Conservation (phyloP, 2,113 vertebrate species). For the Poecilia latipinna region DNA sequence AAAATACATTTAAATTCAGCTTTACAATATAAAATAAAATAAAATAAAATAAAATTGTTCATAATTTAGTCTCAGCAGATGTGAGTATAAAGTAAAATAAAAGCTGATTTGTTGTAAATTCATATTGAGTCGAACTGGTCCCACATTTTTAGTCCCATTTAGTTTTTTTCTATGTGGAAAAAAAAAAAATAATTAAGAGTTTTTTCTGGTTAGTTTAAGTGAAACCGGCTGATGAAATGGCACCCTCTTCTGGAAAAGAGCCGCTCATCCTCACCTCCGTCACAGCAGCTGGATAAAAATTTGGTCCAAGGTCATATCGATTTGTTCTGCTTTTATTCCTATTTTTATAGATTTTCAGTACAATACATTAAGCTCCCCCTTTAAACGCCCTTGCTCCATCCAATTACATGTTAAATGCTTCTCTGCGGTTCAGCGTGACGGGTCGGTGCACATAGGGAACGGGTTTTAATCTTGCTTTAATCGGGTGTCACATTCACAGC, state of each 20-base stretch:
- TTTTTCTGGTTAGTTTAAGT: background rate
- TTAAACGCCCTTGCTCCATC: constrained; percentile 54
- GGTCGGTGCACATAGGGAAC: constrained; percentile 36
- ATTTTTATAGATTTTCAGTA: constrained; percentile 44
- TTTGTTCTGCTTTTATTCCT: constrained; percentile 49
- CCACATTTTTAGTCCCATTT: no score
- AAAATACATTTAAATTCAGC: no score
- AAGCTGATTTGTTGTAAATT: no score
- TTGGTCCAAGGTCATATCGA: constrained; percentile 57
- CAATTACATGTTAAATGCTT: constrained; percentile 50
- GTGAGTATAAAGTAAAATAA: no score
- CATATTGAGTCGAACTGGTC: no score
- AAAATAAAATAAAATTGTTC: no score
- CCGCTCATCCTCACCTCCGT: background rate
- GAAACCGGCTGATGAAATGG: constrained; percentile 32
- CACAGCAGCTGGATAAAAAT: constrained; percentile 26
- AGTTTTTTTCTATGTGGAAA: no score
- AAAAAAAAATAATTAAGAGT: no score
- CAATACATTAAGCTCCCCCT: constrained; percentile 44
- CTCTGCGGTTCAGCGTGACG: constrained; percentile 16
- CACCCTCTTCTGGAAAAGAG: constrained; percentile 69
- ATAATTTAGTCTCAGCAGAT: no score
- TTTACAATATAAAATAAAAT: no score
- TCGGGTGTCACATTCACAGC: constrained; percentile 48
- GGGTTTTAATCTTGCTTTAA: constrained; percentile 51